Evolutionary conservation across 2,113 vertebrate genomes (phyloP).

Genomic region (Crotalus viridis): DNA sequence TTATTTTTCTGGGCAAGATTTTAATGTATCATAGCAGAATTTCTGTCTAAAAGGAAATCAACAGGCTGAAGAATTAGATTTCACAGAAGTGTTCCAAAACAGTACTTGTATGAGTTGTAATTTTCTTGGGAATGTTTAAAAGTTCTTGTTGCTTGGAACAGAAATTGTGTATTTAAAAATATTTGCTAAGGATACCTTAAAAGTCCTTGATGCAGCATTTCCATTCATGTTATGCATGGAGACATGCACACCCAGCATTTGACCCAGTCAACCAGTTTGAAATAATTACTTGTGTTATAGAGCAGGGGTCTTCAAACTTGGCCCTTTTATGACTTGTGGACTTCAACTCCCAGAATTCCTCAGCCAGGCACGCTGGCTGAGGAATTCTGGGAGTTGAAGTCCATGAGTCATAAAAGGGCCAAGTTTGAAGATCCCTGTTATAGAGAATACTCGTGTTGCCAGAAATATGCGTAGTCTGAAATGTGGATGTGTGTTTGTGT

Average conservation of each 20-base stretch:
- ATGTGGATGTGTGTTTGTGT: background rate
- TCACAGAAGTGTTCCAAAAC: background rate
- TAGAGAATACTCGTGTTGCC: background rate
- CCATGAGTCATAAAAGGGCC: no score
- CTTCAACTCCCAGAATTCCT: no score
- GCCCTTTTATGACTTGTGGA: no score
- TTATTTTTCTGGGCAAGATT: background rate
- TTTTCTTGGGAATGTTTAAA: slow-evolving; percentile 1
- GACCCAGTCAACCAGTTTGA: background rate
- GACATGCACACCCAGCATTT: background rate
- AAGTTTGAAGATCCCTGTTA: background rate
- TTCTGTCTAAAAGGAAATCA: slow-evolving; percentile 4
- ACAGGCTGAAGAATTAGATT: background rate
- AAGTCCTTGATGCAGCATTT: background rate
- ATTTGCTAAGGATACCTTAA: background rate
- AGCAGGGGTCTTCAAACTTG: no score
- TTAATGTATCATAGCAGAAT: slow-evolving; percentile 3
- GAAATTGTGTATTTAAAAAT: background rate
- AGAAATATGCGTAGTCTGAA: background rate
- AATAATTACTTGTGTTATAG: background rate
- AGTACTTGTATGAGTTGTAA: background rate
- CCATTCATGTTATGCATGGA: background rate
- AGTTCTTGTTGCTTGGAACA: background rate
- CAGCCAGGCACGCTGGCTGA: no score
- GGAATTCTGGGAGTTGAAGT: no score